Evolutionary conservation across 2,113 vertebrate species (phyloP), one percentile per base, ranked within the genome.

Genomic region (Motacilla tschutschensis): DNA sequence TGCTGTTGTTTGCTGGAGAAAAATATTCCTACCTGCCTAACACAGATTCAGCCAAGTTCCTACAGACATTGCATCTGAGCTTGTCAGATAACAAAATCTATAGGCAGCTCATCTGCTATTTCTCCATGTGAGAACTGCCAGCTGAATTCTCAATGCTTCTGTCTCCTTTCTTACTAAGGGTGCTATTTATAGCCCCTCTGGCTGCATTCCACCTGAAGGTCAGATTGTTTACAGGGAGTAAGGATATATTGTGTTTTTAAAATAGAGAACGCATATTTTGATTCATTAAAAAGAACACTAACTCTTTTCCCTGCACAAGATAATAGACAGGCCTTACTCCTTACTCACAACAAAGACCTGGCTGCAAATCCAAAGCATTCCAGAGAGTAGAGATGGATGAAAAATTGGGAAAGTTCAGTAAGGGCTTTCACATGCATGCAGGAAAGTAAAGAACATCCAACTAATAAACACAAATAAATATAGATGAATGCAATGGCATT

Each of bases 131-230:
- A 89, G 35, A 19, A 14, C 48, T 87, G 55, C 63, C 74, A 71
- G 50, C 40, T 25, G 67, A 93, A 79, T 76, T 80, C 48, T 22
- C 57, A 76, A 46, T 35, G 57, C 40, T 90, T 92, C 91, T 86
- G 63, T 47, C 81, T 79, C 46, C 80, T 92, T 75, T 83, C 81
- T 83, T 60, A 80, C 71, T 76, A 59, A 83, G 59, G 40, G 12
- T 86, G 72, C 95, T 97, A 97, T 97, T 97, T 95, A 95, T 97
- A 97, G 88, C 58, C 59, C 33, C 28, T 63, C 91, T 96, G 96
- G 96, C 95, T 85, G 14, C 69, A 41, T 92, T 96, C 97, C 96
- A 96, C 85, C 83, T 80, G 95, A 63, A 87, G 72, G 92, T 94
- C 93, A 91, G 87, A 96, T 95, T 97, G 96, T 97, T 97, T 96